These are phyloP conservation scores for Madoqua kirkii DNA, from an alignment of 2,113 vertebrate species.

Conservation along the genomic window DNA sequence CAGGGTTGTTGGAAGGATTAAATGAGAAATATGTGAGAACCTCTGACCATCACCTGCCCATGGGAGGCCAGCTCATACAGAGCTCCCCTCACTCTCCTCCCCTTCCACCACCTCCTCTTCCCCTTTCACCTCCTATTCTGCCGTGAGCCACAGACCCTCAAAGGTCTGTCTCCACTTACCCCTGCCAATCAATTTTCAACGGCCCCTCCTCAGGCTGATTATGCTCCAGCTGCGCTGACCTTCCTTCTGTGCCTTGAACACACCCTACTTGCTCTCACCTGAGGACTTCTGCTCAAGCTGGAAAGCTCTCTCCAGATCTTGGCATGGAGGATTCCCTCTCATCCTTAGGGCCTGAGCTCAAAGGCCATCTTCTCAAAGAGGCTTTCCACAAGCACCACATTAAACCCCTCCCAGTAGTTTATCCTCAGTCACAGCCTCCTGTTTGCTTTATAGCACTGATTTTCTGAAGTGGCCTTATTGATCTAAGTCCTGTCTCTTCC, in stretches of 20 bases:
- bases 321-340: not conserved
- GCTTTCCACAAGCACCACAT: not conserved
- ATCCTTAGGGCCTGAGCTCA: not conserved
- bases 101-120: not conserved
- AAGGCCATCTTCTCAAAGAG: not conserved
- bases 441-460: not conserved
- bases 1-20: not conserved
- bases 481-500: not conserved
- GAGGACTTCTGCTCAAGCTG: not conserved
- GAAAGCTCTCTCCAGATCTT: not conserved
- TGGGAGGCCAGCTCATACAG: not conserved
- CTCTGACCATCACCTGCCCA: not conserved
- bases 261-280: not conserved
- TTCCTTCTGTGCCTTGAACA: not conserved
- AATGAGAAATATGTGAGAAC: not conserved
- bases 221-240: not conserved
- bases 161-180: not conserved
- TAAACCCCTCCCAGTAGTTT: not conserved
- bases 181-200: not conserved
- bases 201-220: not conserved
- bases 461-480: not conserved
- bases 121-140: not conserved
- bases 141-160: not conserved
- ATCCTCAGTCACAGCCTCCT: not conserved
- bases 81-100: not conserved